Percentiles rank a stretch among this genome's conserved stretches.
These are phyloP conservation scores for Cotesia congregata DNA, from an alignment of 2,888 invertebrate species.

Conservation along the genomic window DNA sequence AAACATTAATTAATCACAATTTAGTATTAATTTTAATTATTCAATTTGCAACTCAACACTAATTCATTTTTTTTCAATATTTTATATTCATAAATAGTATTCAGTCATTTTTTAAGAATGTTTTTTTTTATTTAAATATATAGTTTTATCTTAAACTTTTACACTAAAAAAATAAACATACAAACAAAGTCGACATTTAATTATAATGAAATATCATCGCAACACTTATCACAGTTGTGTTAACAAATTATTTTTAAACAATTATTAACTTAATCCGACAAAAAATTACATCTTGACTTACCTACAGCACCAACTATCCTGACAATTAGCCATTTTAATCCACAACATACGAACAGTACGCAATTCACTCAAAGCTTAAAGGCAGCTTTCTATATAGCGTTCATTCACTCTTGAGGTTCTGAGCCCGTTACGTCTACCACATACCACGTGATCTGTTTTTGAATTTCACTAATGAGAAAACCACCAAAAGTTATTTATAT, in stretches of 20 bases:
- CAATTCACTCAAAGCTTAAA: constrained; percentile 42
- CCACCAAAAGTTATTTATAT: no score
- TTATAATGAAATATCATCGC: constrained; percentile 37
- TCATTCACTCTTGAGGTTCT: background rate
- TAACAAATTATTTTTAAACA: background rate
- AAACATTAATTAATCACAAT: constrained; percentile 23
- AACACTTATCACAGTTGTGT: constrained; percentile 9
- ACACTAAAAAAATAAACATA: constrained; percentile 10
- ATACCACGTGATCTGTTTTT: background rate
- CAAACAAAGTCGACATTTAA: background rate
- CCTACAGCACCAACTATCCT: constrained; percentile 65
- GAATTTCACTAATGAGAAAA: background rate
- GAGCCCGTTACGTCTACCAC: background rate
- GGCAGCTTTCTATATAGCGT: background rate
- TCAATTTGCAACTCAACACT: background rate
- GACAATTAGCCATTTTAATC: constrained; percentile 67
- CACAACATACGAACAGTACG: constrained; percentile 45
- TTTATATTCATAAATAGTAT: background rate
- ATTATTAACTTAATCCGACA: constrained; percentile 32
- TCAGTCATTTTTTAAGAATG: background rate
- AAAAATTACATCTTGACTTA: constrained; percentile 53
- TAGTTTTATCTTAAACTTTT: constrained; percentile 1
- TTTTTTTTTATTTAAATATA: background rate
- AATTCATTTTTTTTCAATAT: background rate
- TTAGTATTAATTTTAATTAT: background rate